These are phyloP conservation scores for Eriocheir sinensis DNA, from an alignment of 1,140 invertebrate species.

Conservation along the genomic window DNA sequence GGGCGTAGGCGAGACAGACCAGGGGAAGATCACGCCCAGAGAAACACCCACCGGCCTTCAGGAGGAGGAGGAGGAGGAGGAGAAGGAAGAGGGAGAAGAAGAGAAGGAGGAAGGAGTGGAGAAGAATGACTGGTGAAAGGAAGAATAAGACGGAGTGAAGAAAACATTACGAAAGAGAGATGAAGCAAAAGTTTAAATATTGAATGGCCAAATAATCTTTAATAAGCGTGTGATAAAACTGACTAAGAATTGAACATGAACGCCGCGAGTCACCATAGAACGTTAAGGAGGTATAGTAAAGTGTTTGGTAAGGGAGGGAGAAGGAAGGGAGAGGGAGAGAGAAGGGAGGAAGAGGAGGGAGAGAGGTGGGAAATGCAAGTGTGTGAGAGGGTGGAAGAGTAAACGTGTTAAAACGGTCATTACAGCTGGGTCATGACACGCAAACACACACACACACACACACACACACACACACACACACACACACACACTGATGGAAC, in stretches of 20 bases:
- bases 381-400: not conserved
- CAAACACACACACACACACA: not conserved
- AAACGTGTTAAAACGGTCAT: not conserved
- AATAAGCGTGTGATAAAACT: too few species aligned
- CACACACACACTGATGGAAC: not conserved
- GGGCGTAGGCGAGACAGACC: not conserved
- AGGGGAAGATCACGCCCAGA: conserved; percentile 12
- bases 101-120: conserved; percentile 1
- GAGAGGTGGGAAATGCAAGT: not conserved
- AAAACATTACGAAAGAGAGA: not conserved
- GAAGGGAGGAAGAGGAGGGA: not conserved
- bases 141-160: too few species aligned
- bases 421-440: not conserved
- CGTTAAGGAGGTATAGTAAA: not conserved
- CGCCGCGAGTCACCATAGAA: too few species aligned
- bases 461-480: not conserved
- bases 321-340: not conserved
- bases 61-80: not conserved
- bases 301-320: not conserved
- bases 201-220: too few species aligned
- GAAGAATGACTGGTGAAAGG: too few species aligned
- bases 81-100: not conserved
- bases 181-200: too few species aligned
- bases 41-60: not conserved
- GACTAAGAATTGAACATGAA: conserved; percentile 47